Base-by-base conservation (phyloP, 2,888 invertebrate species). In the Venustoraphidia nigricollis region DNA sequence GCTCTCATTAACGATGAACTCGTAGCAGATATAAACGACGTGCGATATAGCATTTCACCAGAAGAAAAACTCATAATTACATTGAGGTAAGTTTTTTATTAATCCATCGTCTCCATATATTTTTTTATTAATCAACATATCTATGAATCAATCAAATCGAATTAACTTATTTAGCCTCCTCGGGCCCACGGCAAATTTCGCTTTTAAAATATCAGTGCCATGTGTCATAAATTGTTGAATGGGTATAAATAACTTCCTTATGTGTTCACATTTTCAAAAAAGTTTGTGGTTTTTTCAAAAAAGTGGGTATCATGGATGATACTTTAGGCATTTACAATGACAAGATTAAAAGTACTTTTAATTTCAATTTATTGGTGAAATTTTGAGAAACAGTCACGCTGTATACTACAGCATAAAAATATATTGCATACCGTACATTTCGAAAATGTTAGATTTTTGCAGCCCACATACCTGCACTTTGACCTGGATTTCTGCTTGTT, bases 1-100 rank as follows among this genome's bases (percentile, higher is more conserved):
- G 52, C 53, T 56, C 51, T 59, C 47, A 56, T 59, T 51, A 55
- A 51, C 51, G 46, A 57, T 53, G 55, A 58, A 53, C 50, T 59
- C 51, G 51, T 53, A 53, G 37, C 53, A 51, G 43, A 48, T 53
- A 51, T 52, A 54, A 56, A 50, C 38, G 38, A 50, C 50, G 44
- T 58, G 52, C 51, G 53, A 52, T 37, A 45, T 47, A 51, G 48
- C 49, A 51, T 57, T 42, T 56, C 56, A 49, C 52, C 57, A 17
- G 57, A 56, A 56, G 55, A 57, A 44, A 58, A 55, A 55, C 47
- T 47, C 42, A 50, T 45, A 38, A 41, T 52, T 37, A 48, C 47
- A 38, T 53, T 53, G 14, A 48, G 36, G 47, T 46, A 46, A 34
- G 11, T 36, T 41, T 13, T 34, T 38, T 38, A 10, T 13, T 47